Base-by-base conservation (phyloP, 2,113 vertebrate genomes). In the Eupsittula cactorum region DNA sequence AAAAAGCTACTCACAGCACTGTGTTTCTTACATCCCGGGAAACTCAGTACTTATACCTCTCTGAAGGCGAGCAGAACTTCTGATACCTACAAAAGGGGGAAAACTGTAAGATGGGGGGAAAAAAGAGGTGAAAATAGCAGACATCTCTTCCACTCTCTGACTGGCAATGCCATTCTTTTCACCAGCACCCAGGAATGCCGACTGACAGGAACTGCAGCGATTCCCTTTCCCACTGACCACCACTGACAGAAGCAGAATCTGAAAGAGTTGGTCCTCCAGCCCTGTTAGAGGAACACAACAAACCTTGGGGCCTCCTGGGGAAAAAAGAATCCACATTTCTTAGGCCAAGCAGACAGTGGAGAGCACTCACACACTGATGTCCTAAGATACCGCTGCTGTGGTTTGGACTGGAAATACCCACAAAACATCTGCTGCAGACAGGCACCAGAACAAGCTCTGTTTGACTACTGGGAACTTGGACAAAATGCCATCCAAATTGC, bases 1-100 rank as follows among this genome's bases (percentile, higher is more conserved):
- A 29, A 29, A 44, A 27, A 20, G 24, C 50, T 91, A 93, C 92
- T 96, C 49, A 93, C 70, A 92, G 67, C 28, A 77, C 55, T 65
- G 71, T 18, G 23, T 50, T 82, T 79, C 67, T 93, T 77, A 96
- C 84, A 93, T 96, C 70, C 81, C 77, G 41, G 74, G 28, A 76
- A 70, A 59, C 24, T 93, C 74, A 74, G 64, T 28, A n/a, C 13
- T 83, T 79, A 62, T 3, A 35, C 10, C 16, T 47, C 76, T 82
- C 3, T 6, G 52, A 84, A 78, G 80, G 81, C 0, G 0, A 88
- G 39, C 33, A 86, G 53, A 53, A 77, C 46, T 93, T 93, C 73
- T 73, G 42, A 80, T 49, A 80, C 70, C 86, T 96, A 73, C 11
- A 85, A 69, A 86, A 84, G 53, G 13, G 31, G n/a, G 78, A 85